phyloP scores from a whole-genome alignment of 53 echinoderm and acorn worm genomes.

The Pentamera pediparva region DNA sequence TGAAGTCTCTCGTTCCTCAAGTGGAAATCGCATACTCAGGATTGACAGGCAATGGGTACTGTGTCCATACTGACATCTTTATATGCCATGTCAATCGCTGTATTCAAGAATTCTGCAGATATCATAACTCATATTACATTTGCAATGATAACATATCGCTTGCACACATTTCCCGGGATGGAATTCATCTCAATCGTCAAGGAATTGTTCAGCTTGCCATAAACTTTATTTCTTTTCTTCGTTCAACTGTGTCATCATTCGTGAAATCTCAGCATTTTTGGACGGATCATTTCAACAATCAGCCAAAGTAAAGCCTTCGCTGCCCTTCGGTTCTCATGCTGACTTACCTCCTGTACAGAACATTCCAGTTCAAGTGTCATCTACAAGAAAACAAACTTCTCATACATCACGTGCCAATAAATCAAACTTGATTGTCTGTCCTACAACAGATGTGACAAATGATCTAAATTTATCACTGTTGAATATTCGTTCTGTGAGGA shows the following conservation, averaged over 20 bases:
- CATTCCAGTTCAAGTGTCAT: neutral
- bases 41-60: neutral
- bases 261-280: neutral
- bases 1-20: neutral
- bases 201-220: slow-evolving; percentile 13
- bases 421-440: slow-evolving; percentile 3
- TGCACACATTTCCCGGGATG: neutral
- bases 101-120: neutral
- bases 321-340: too few species aligned
- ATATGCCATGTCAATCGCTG: neutral
- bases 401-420: too few species aligned
- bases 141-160: neutral
- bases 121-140: neutral
- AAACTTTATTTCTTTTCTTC: neutral
- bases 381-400: neutral
- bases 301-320: too few species aligned
- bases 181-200: neutral
- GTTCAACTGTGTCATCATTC: neutral
- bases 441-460: neutral
- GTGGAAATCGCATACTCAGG: slow-evolving; percentile 2
- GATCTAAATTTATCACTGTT: neutral
- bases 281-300: neutral
- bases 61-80: neutral
- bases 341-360: neutral
- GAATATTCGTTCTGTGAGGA: neutral